Evolutionary conservation across 2,113 vertebrate genomes (phyloP).

Genomic region (Phainopepla nitens): DNA sequence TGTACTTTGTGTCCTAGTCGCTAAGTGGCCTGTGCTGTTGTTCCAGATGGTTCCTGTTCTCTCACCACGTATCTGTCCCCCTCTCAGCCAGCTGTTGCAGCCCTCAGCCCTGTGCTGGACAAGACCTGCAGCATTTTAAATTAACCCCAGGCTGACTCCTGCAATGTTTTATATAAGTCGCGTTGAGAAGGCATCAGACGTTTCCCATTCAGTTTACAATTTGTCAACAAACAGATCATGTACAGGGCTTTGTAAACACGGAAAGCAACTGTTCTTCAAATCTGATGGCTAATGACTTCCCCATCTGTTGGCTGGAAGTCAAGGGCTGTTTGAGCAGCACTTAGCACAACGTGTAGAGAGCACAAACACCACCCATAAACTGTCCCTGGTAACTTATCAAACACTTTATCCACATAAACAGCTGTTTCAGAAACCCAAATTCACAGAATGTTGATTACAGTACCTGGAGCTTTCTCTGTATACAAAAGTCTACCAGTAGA

Average conservation of each 20-base stretch:
- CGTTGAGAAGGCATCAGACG: background rate
- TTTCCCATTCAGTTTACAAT: background rate
- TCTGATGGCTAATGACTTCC: constrained; percentile 34
- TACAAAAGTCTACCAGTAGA: background rate
- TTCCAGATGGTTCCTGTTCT: background rate
- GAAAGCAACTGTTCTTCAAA: constrained; percentile 27
- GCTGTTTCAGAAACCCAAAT: background rate
- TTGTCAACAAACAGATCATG: background rate
- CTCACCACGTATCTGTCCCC: background rate
- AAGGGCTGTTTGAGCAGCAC: constrained; percentile 8
- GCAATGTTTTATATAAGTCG: background rate
- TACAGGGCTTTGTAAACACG: constrained; percentile 29
- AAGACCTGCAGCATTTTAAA: background rate
- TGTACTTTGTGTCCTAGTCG: background rate
- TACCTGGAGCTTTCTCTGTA: background rate
- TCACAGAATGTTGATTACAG: background rate
- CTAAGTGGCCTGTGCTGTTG: background rate
- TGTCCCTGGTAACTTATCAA: constrained; percentile 21
- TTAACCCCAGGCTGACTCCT: background rate
- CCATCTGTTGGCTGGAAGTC: constrained; percentile 54
- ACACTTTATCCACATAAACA: background rate
- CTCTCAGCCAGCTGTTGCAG: background rate
- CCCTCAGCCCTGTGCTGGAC: background rate
- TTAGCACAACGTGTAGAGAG: background rate
- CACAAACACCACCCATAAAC: constrained; percentile 13